Conservation (phyloP, 1,140 invertebrate genomes). For the Diabrotica undecimpunctata region DNA sequence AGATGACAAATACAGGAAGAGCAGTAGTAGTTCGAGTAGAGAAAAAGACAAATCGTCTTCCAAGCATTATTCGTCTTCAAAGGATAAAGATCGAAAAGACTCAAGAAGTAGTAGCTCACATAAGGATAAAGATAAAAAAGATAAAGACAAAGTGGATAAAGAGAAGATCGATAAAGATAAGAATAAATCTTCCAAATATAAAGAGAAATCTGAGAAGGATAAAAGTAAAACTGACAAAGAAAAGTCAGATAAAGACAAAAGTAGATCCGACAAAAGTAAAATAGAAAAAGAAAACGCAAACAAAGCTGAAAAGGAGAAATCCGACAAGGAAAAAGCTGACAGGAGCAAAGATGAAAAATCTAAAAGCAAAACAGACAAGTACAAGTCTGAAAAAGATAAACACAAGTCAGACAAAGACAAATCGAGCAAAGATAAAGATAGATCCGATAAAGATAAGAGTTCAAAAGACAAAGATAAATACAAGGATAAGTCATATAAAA, state of each 20-base stretch:
- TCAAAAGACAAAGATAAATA: conserved; percentile 28
- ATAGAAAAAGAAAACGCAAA: conserved; percentile 7
- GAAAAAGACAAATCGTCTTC: conserved; percentile 27
- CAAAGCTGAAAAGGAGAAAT: conserved; percentile 2
- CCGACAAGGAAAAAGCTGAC: conserved; percentile 23
- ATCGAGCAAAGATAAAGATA: conserved; percentile 7
- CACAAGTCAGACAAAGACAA: conserved; percentile 30
- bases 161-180: conserved; percentile 29
- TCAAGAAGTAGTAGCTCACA: conserved; percentile 20
- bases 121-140: conserved; percentile 37
- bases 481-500: conserved; percentile 4
- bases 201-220: conserved; percentile 30
- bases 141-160: conserved; percentile 9
- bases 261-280: conserved; percentile 27
- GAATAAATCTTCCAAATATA: conserved; percentile 21
- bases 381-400: conserved; percentile 23
- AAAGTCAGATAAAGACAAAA: conserved; percentile 23
- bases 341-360: conserved; percentile 31
- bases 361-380: conserved; percentile 16
- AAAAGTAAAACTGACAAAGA: conserved; percentile 27
- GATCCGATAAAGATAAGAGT: conserved; percentile 13
- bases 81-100: conserved; percentile 20
- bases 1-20: conserved; percentile 22
- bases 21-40: conserved; percentile 28
- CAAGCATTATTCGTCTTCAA: conserved; percentile 30